Percentiles rank a stretch among this genome's conserved stretches.
These are phyloP conservation scores for Phymatocera aterrima DNA, from an alignment of 2,888 invertebrate genomes.

Conservation along the genomic window DNA sequence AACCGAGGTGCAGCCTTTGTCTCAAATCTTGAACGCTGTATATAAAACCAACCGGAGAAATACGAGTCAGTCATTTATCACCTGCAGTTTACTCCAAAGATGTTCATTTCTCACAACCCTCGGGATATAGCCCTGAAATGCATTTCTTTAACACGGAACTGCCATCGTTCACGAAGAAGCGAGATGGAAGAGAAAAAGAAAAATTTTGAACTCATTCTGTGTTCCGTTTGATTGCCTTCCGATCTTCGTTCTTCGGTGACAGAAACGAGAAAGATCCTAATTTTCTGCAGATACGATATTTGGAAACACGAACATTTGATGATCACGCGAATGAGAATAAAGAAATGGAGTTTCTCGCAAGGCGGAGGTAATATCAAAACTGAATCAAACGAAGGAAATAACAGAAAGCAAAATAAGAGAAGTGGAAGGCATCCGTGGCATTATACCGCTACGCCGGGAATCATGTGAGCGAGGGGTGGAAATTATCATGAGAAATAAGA, in stretches of 20 bases:
- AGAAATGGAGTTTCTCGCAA: no score
- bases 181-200: no score
- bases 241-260: background rate
- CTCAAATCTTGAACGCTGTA: background rate
- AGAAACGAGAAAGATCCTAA: background rate
- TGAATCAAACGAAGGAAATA: no score
- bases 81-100: background rate
- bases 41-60: background rate
- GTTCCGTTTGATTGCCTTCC: background rate
- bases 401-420: background rate
- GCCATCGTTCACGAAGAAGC: background rate
- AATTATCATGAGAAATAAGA: conserved; percentile 16
- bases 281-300: no score
- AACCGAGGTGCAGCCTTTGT: background rate
- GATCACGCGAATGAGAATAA: no score
- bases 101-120: background rate
- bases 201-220: no score
- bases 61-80: background rate
- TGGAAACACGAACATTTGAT: no score
- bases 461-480: background rate
- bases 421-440: no score
- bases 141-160: background rate
- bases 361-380: no score
- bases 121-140: background rate
- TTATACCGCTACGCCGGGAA: background rate